These are phyloP conservation scores for Heliconius melpomene DNA, from an alignment of 1,140 invertebrate genomes.

Conservation along the genomic window DNA sequence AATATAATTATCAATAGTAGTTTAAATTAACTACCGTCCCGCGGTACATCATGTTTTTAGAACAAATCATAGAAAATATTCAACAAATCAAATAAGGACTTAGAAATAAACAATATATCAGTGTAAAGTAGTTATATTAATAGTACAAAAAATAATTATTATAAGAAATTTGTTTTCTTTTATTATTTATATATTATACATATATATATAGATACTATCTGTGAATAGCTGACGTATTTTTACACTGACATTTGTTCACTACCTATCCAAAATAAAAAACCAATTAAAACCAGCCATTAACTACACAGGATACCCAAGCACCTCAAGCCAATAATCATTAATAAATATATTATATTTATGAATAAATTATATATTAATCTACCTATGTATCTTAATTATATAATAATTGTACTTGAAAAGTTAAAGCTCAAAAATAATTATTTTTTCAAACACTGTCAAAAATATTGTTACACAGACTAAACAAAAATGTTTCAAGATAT, in stretches of 20 bases:
- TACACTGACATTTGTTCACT: background rate
- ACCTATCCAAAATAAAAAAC: background rate
- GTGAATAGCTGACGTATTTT: background rate
- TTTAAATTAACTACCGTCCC: slow-evolving; percentile 18
- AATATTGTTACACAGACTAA: slow-evolving; percentile 14
- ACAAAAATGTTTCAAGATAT: background rate
- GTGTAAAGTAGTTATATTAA: background rate
- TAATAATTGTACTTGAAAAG: slow-evolving; percentile 66
- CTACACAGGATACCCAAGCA: slow-evolving; percentile 72
- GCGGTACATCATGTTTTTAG: slow-evolving; percentile 24
- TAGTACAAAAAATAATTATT: no score
- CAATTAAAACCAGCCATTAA: slow-evolving; percentile 60
- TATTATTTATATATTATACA: no score
- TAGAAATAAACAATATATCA: background rate
- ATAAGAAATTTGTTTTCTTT: no score
- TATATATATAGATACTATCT: no score
- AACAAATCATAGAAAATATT: slow-evolving; percentile 23
- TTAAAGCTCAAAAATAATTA: slow-evolving; percentile 73
- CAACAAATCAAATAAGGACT: background rate
- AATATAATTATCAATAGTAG: background rate
- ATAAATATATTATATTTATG: slow-evolving; percentile 65
- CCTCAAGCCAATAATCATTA: slow-evolving; percentile 72
- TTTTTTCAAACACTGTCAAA: slow-evolving; percentile 29
- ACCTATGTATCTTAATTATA: slow-evolving; percentile 49
- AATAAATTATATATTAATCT: slow-evolving; percentile 65